Conservation (phyloP, 2,113 vertebrate genomes). For the Cebidichthys violaceus region DNA sequence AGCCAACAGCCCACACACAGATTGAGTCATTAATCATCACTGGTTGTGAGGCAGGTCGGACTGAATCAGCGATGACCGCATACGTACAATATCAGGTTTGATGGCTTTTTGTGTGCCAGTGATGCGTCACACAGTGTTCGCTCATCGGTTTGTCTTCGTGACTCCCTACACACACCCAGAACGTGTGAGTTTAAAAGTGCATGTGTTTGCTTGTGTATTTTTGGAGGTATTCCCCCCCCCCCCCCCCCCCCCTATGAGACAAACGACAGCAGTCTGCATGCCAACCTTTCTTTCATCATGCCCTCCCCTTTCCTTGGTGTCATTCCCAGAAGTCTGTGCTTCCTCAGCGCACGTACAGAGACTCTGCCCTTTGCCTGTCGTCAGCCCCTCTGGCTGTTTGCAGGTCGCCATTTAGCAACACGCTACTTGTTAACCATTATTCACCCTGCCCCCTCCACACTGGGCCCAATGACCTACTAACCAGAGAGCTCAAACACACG, state of each 20-base stretch:
- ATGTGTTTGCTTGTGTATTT: constrained; percentile 35
- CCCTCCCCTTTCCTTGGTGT: neutral
- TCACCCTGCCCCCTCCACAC: constrained; percentile 38
- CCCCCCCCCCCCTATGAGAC: constrained; percentile 35
- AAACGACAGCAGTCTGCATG: constrained; percentile 25
- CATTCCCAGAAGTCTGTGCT: constrained; percentile 41
- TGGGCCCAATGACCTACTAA: constrained; percentile 64
- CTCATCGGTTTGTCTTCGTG: neutral
- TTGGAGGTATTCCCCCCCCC: constrained; percentile 21
- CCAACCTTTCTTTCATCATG: constrained; percentile 17
- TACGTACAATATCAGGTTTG: constrained; percentile 22
- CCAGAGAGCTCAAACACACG: constrained; percentile 31
- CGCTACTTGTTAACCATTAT: constrained; percentile 54
- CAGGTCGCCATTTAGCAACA: constrained; percentile 50
- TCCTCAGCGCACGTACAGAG: constrained; percentile 24
- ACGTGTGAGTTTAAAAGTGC: neutral
- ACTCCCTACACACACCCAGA: constrained; percentile 7
- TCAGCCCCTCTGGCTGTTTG: constrained; percentile 41
- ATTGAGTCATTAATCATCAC: constrained; percentile 16
- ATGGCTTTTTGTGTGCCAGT: constrained; percentile 23
- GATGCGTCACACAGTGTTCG: neutral
- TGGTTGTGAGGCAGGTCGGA: neutral
- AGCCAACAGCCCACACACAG: neutral
- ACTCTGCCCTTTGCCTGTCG: constrained; percentile 33
- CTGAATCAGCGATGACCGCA: constrained; percentile 18